These are phyloP conservation scores for Megatriorchis doriae DNA, from an alignment of 2,113 vertebrate species.

Conservation along the genomic window DNA sequence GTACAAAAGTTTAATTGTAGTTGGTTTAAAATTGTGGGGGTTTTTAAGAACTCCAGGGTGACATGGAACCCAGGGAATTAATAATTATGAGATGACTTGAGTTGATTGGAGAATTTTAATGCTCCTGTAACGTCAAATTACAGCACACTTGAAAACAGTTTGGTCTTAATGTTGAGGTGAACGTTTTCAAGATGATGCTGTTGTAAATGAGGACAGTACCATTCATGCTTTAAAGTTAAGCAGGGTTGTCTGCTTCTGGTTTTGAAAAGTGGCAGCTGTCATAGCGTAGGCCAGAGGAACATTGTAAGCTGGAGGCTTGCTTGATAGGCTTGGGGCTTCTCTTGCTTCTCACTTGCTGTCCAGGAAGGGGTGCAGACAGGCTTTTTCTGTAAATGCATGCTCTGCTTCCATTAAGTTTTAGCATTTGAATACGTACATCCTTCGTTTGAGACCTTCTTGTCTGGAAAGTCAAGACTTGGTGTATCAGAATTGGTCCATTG, in stretches of 20 bases:
- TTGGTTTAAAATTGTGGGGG: not conserved
- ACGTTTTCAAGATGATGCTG: not conserved
- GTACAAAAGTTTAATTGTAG: not conserved
- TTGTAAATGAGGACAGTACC: not conserved
- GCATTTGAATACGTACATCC: rapidly evolving
- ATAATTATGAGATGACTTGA: not conserved
- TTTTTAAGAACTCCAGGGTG: not conserved
- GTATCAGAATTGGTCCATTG: not conserved
- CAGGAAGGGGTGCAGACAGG: not conserved
- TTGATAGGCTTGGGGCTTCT: not conserved
- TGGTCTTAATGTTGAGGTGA: not conserved
- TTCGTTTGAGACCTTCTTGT: not conserved
- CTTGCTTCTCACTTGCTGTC: not conserved
- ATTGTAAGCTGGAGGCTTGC: not conserved
- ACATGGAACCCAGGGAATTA: not conserved
- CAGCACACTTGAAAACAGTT: not conserved
- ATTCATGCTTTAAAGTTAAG: not conserved
- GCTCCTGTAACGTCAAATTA: not conserved
- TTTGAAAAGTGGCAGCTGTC: not conserved
- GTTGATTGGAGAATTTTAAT: not conserved
- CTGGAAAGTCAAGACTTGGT: not conserved
- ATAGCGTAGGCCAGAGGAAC: not conserved
- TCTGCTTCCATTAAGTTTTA: not conserved
- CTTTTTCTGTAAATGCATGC: not conserved
- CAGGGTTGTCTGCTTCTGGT: not conserved